phyloP scores from a whole-genome alignment of 2,797 vertebrate genomes.

The Sebastes nivosus region DNA sequence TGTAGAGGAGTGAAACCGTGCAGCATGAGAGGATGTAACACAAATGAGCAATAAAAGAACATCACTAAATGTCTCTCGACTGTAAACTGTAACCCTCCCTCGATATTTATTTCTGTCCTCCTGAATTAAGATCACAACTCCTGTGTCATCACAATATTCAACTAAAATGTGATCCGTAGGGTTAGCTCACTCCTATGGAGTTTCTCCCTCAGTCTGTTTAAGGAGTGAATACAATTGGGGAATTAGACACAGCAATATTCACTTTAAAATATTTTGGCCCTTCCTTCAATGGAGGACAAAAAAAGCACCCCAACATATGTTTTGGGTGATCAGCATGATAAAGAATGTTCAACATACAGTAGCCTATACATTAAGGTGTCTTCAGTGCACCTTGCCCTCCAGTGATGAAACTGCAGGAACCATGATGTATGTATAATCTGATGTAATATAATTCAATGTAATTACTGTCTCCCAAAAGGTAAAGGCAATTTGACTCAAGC shows the following conservation, averaged over 20 bases:
- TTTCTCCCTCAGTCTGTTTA: neutral
- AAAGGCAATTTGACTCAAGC: neutral
- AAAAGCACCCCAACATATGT: neutral
- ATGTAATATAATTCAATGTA: neutral
- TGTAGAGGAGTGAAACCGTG: neutral
- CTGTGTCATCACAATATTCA: conserved; percentile 1
- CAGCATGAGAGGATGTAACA: neutral
- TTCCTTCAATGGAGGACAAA: neutral
- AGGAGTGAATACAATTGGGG: neutral
- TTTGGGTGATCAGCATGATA: neutral
- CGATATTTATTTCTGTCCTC: conserved; percentile 3
- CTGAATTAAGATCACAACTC: neutral
- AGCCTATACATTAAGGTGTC: neutral
- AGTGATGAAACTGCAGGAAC: neutral
- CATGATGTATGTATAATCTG: neutral
- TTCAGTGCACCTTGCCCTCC: neutral
- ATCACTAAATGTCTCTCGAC: neutral
- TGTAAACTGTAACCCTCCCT: neutral
- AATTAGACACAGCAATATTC: neutral
- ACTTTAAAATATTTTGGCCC: neutral
- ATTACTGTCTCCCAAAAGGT: neutral
- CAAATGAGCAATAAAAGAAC: conserved; percentile 18
- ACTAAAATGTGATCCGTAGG: neutral
- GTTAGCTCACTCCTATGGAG: neutral
- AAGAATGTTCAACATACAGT: neutral